Percentiles rank a stretch among this genome's conserved stretches.
Conservation (phyloP, 2,113 vertebrate species). For the Tyto alba region DNA sequence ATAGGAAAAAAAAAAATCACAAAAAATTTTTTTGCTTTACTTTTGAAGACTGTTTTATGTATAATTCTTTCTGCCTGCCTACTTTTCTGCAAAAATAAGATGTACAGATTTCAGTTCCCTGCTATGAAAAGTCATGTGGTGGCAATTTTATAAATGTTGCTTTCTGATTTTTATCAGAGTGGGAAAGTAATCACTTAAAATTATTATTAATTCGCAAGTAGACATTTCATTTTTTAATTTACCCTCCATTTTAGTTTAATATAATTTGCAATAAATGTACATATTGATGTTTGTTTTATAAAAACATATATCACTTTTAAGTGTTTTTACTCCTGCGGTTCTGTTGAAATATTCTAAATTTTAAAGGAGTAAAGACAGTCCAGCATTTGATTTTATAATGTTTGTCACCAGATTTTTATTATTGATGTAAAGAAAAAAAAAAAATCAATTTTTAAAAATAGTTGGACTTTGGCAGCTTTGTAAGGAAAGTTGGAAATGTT, state of each 20-base stretch:
- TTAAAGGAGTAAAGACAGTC: conserved; percentile 76
- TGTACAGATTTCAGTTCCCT: conserved; percentile 83
- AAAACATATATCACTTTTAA: conserved; percentile 78
- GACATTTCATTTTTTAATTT: conserved; percentile 78
- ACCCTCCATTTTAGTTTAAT: conserved; percentile 78
- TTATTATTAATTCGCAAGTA: conserved; percentile 74
- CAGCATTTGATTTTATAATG: conserved; percentile 80
- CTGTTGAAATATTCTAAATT: conserved; percentile 78
- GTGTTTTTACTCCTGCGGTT: conserved; percentile 73
- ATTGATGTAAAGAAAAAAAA: conserved; percentile 74
- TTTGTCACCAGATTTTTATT: conserved; percentile 84
- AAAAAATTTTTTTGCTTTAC: conserved; percentile 68
- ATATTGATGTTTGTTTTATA: conserved; percentile 82
- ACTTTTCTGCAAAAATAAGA: conserved; percentile 82
- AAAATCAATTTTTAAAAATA: conserved; percentile 72
- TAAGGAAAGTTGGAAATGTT: conserved; percentile 75
- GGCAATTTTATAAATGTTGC: conserved; percentile 82
- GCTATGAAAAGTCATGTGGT: conserved; percentile 82
- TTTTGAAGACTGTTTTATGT: conserved; percentile 80
- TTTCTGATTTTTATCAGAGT: conserved; percentile 83
- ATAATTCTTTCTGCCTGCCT: conserved; percentile 81
- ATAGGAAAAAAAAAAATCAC: conserved; percentile 23
- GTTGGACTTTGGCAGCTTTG: conserved; percentile 79
- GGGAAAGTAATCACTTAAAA: conserved; percentile 77
- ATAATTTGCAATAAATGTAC: conserved; percentile 86